Evolutionary conservation across 2,888 invertebrate genomes (phyloP).

Genomic region (Apamea monoglypha): DNA sequence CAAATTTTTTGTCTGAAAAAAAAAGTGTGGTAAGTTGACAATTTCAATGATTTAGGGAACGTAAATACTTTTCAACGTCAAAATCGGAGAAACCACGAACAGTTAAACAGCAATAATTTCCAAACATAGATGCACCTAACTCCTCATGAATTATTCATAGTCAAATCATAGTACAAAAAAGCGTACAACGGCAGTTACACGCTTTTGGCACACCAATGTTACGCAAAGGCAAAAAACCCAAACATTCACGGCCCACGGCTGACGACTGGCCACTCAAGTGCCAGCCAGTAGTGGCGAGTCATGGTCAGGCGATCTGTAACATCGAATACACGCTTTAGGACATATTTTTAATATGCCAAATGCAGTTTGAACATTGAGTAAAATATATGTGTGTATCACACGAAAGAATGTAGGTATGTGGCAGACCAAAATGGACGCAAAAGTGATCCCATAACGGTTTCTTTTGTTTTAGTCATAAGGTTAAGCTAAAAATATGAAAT

Average conservation of each 20-base stretch:
- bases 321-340: constrained; percentile 25
- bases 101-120: neutral
- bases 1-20: neutral
- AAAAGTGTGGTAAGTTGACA: neutral
- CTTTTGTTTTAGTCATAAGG: neutral
- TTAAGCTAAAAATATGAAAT: neutral
- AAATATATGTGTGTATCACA: neutral
- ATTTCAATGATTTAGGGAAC: neutral
- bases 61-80: neutral
- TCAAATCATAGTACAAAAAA: constrained; percentile 20
- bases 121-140: constrained; percentile 16
- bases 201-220: constrained; percentile 47
- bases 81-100: neutral
- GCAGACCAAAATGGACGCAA: neutral
- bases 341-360: constrained; percentile 11
- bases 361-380: neutral
- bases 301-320: constrained; percentile 59
- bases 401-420: neutral
- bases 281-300: constrained; percentile 50
- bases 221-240: constrained; percentile 65
- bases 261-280: constrained; percentile 22
- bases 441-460: neutral
- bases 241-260: constrained; percentile 58
- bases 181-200: constrained; percentile 19
- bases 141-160: constrained; percentile 41